Evolutionary conservation across 2,113 vertebrate species (phyloP), one percentile per base, ranked within the genome.

Genomic region (Paradoxurus hermaphroditus): DNA sequence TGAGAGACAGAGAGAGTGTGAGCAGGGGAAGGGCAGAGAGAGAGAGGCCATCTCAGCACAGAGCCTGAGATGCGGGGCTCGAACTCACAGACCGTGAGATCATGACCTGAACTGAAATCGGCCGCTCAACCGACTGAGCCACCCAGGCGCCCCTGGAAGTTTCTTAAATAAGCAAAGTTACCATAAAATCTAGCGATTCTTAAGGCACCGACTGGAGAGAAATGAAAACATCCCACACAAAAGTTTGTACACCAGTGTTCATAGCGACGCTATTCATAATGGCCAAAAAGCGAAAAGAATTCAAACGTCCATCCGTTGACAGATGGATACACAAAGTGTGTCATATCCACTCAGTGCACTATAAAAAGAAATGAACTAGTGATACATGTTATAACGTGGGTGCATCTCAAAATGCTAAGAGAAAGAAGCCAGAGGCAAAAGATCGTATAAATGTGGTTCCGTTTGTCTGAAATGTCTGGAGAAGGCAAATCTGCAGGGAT

Each of bases 351-450:
- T 59, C 59, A 49, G 11, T 65, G 18, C 19, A 75, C 31, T 59
- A 72, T 65, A n/a, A 77, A 83, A 86, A 94, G 23, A 14, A 73
- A 86, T 51, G n/a, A 86, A 86, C n/a, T 79, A 63, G 19, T 39
- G 81, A 90, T 86, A 65, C 11, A 46, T 85, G 53, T 34, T 56
- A 63, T 56, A 79, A 73, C 36, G 65, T 79, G 51, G 59, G 46
- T 73, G 13, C 62, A 53, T 51, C 25, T 87, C 49, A 89, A 78
- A 91, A 70, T 46, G 18, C 83, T 95, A 25, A 88, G 36, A 86
- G 59, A 81, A 87, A 92, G 78, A 92, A 95, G 51, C 3, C 36
- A 85, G 78, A 73, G 79, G 65, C 79, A 93, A 97, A 92, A 89
- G 13, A 44, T 7, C 44, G 68, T 73, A 62, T 34, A 46, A 27